These are phyloP conservation scores for Crossocerus cetratus DNA, from an alignment of 2,888 invertebrate species.

Conservation along the genomic window DNA sequence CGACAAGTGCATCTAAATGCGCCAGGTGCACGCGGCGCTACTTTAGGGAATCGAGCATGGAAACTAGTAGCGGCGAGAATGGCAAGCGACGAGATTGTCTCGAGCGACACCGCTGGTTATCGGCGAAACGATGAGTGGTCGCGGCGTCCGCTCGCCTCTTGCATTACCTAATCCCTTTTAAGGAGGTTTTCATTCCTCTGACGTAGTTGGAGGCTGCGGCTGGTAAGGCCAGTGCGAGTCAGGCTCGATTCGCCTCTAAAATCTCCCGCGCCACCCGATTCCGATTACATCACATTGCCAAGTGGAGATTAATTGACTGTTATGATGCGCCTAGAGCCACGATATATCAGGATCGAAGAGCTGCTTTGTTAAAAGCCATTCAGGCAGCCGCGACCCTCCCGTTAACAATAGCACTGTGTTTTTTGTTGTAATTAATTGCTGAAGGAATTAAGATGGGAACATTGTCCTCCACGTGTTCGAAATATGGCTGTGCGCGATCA, in stretches of 20 bases:
- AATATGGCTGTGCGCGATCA: no score
- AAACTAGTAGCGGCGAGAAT: slow-evolving; percentile 37
- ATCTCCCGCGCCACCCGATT: not conserved
- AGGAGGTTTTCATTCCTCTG: slow-evolving; percentile 36
- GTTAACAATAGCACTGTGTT: no score
- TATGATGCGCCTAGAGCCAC: not conserved
- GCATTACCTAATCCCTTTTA: slow-evolving; percentile 55
- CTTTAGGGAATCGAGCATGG: slow-evolving; percentile 36
- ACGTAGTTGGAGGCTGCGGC: slow-evolving; percentile 25
- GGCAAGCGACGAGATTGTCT: slow-evolving; percentile 58
- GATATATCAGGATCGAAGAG: not conserved
- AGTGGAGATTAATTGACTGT: not conserved
- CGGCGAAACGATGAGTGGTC: slow-evolving; percentile 25
- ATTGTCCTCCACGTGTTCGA: no score
- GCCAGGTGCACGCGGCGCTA: not conserved
- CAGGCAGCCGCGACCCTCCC: no score
- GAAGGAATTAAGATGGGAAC: no score
- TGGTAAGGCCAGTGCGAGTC: not conserved
- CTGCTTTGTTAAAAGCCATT: no score
- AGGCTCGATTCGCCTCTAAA: slow-evolving; percentile 20
- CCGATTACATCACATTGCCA: not conserved
- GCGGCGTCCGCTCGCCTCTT: not conserved
- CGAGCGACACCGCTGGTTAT: slow-evolving; percentile 47
- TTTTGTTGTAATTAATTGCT: no score
- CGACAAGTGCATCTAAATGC: not conserved